Conservation (phyloP, 2,797 vertebrate species). For the Zenarchopterus dispar region DNA sequence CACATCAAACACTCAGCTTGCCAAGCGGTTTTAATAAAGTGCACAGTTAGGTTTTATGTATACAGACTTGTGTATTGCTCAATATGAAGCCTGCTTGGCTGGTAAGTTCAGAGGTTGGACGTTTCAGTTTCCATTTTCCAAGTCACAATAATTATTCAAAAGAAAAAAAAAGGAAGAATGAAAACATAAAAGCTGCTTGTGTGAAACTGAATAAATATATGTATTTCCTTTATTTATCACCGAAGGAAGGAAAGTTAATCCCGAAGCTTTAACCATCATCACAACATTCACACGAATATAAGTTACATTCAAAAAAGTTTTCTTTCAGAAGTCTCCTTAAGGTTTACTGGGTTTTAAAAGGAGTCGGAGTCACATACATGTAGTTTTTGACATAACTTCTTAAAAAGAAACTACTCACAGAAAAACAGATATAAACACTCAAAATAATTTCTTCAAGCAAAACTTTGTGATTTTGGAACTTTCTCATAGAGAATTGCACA, state of each 20-base stretch:
- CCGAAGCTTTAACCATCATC: neutral
- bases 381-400: no score
- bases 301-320: constrained; percentile 31
- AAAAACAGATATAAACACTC: no score
- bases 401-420: no score
- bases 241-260: neutral
- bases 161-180: neutral
- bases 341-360: no score
- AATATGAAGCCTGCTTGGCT: neutral
- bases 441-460: no score
- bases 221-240: constrained; percentile 1
- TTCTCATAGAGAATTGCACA: no score
- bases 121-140: neutral
- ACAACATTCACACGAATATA: constrained; percentile 9
- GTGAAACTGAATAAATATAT: neutral
- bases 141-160: neutral
- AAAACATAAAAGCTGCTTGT: neutral
- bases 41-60: neutral
- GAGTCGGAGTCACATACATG: no score
- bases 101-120: neutral
- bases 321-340: neutral
- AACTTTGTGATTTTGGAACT: no score
- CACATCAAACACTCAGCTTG: neutral
- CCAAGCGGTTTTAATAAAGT: neutral
- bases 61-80: neutral